Evolutionary conservation across 2,888 invertebrate genomes (phyloP).

Genomic region (Xestia xanthographa): DNA sequence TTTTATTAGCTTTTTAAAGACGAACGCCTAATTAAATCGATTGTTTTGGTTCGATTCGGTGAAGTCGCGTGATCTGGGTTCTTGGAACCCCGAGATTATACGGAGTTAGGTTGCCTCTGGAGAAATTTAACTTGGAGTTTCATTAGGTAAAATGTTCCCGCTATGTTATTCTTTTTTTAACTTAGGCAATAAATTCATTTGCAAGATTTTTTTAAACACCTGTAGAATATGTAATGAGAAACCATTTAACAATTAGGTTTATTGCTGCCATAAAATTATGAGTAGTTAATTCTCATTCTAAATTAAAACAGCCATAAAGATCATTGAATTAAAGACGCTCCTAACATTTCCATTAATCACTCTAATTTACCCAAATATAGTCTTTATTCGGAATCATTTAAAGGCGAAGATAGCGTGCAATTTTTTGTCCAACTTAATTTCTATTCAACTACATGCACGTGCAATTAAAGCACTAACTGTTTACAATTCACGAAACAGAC

Average conservation of each 20-base stretch:
- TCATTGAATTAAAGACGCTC: not conserved
- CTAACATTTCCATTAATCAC: not conserved
- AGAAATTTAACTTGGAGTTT: conserved; percentile 26
- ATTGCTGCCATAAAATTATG: not conserved
- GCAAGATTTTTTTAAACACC: not conserved
- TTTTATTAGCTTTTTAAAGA: conserved; percentile 69
- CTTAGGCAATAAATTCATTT: not conserved
- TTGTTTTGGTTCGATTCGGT: conserved; percentile 70
- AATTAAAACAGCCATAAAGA: conserved; percentile 28
- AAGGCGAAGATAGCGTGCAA: conserved; percentile 37
- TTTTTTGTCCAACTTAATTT: conserved; percentile 24
- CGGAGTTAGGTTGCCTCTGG: conserved; percentile 17
- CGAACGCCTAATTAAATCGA: conserved; percentile 76
- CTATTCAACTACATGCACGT: conserved; percentile 52
- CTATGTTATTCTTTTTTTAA: not conserved
- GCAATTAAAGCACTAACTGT: conserved; percentile 60
- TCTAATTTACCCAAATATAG: conserved; percentile 2
- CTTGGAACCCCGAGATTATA: conserved; percentile 39
- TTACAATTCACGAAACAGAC: conserved; percentile 61
- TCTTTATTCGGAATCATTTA: conserved; percentile 4
- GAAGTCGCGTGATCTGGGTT: conserved; percentile 48
- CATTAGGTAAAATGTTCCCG: conserved; percentile 10
- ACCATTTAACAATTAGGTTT: not conserved
- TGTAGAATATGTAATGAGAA: not conserved
- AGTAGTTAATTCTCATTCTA: conserved; percentile 3